Conservation (phyloP, 2,113 vertebrate genomes). For the Cyprinodon tularosa region DNA sequence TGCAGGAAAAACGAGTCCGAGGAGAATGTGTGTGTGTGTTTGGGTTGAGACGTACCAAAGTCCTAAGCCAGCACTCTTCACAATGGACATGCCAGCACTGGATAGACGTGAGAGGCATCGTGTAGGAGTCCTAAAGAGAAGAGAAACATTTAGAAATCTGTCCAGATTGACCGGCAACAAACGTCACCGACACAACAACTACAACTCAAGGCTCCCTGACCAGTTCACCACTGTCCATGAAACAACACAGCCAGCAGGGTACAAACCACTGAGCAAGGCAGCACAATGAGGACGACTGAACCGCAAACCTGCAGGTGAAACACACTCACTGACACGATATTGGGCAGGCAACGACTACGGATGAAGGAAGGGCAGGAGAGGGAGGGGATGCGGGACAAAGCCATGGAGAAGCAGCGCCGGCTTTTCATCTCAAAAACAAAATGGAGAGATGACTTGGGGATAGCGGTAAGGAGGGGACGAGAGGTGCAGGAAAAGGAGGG, state of each 20-base stretch:
- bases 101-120: conserved; percentile 98
- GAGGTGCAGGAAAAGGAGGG: conserved; percentile 67
- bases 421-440: conserved; percentile 65
- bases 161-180: not conserved
- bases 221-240: conserved; percentile 51
- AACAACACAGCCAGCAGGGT: conserved; percentile 68
- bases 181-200: conserved; percentile 18
- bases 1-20: conserved; percentile 15
- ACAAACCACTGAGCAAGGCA: conserved; percentile 70
- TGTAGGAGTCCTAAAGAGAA: conserved; percentile 89
- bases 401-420: conserved; percentile 45
- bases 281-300: conserved; percentile 41
- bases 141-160: not conserved
- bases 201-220: conserved; percentile 43
- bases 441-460: conserved; percentile 71
- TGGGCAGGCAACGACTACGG: conserved; percentile 64
- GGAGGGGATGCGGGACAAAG: conserved; percentile 73
- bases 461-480: conserved; percentile 45
- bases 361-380: conserved; percentile 55
- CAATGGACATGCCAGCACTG: conserved; percentile 99
- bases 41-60: conserved; percentile 86
- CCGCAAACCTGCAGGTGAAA: conserved; percentile 48
- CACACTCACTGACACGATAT: conserved; percentile 46
- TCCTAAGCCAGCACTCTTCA: conserved; percentile 99
- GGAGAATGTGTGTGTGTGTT: conserved; percentile 19